These are phyloP conservation scores for Neoitamus cyanurus DNA, from an alignment of 2,888 invertebrate genomes.

Conservation along the genomic window DNA sequence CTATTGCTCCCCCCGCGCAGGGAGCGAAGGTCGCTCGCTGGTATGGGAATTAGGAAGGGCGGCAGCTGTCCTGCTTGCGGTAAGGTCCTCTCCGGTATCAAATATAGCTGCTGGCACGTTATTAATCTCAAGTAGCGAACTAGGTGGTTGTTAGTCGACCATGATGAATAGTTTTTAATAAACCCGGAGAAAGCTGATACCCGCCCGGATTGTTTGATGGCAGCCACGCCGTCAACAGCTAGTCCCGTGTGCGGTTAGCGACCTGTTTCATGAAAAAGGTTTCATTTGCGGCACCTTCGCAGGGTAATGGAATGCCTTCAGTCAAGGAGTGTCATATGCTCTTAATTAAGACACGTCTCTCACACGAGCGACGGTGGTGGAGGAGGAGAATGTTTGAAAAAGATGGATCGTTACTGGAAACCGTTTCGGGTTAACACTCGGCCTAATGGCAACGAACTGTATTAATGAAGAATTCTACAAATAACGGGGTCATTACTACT, in stretches of 20 bases:
- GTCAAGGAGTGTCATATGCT: slow-evolving; percentile 20
- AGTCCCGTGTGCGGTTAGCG: neutral
- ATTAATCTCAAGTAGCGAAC: slow-evolving; percentile 17
- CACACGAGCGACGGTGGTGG: neutral
- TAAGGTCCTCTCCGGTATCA: neutral
- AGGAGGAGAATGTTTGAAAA: neutral
- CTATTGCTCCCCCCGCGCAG: neutral
- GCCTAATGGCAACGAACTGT: neutral
- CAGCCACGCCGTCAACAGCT: neutral
- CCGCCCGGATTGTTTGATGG: slow-evolving; percentile 16
- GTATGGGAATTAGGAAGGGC: neutral
- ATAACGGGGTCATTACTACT: neutral
- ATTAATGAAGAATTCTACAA: neutral
- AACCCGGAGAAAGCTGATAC: slow-evolving; percentile 29
- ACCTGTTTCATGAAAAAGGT: slow-evolving; percentile 11
- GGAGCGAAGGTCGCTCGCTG: neutral
- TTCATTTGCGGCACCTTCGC: neutral
- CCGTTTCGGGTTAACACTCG: neutral
- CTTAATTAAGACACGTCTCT: slow-evolving; percentile 30
- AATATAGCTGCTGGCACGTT: slow-evolving; percentile 10
- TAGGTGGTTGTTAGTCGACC: slow-evolving; percentile 12
- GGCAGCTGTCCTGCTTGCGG: neutral
- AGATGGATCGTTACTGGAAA: slow-evolving; percentile 17
- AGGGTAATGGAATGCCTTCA: slow-evolving; percentile 8
- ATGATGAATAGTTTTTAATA: slow-evolving; percentile 38